Conservation (phyloP, 1,140 invertebrate species). For the Sycobia sp. region DNA sequence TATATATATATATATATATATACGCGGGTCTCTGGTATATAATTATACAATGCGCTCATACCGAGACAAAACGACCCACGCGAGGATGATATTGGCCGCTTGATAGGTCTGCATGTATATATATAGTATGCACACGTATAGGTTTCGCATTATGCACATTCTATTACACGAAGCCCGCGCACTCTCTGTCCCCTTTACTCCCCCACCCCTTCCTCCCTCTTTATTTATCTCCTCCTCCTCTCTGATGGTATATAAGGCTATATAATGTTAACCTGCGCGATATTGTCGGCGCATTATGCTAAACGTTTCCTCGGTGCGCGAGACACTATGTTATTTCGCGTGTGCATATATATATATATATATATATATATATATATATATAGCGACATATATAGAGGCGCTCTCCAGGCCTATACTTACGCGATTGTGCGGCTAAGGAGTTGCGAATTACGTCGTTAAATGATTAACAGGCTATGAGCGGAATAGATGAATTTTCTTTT, state of each 20-base stretch:
- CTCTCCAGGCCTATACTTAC: conserved; percentile 28
- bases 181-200: too few relatives aligned
- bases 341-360: too few relatives aligned
- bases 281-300: conserved; percentile 11
- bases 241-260: too few relatives aligned
- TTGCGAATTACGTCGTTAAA: conserved; percentile 20
- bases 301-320: neutral
- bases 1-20: too few relatives aligned
- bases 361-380: too few relatives aligned
- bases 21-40: too few relatives aligned
- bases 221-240: too few relatives aligned
- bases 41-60: neutral
- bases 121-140: neutral
- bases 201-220: too few relatives aligned
- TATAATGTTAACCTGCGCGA: conserved; percentile 23
- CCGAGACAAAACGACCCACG: conserved; percentile 12
- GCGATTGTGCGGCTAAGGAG: neutral
- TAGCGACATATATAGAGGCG: too few relatives aligned
- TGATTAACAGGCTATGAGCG: neutral
- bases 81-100: conserved; percentile 2
- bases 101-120: too few relatives aligned
- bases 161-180: conserved; percentile 2
- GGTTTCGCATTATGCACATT: conserved; percentile 6
- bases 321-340: conserved; percentile 16
- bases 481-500: neutral